Evolutionary conservation across 2,797 vertebrate genomes (phyloP).

Genomic region (Poeciliopsis gracilis): DNA sequence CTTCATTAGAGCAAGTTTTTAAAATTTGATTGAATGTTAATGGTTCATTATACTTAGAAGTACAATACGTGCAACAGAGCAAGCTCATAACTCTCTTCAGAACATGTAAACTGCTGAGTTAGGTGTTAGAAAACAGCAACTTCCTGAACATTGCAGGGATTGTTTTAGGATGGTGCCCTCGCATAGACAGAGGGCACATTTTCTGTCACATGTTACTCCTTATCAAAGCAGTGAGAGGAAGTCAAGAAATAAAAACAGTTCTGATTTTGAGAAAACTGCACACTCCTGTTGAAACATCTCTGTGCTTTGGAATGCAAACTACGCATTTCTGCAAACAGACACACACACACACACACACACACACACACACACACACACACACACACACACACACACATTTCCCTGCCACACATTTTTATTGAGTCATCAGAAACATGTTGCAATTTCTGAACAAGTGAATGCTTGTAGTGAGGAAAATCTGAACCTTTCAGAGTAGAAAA

Average conservation of each 20-base stretch:
- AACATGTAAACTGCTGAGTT: not conserved
- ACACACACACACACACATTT: not conserved
- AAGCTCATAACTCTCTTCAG: not conserved
- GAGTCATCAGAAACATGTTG: conserved; percentile 12
- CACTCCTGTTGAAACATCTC: not conserved
- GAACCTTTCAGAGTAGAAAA: not conserved
- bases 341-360: not conserved
- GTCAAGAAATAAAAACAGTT: conserved; percentile 1
- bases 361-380: not conserved
- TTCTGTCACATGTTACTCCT: not conserved
- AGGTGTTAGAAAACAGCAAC: not conserved
- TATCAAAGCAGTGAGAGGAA: not conserved
- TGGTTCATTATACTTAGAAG: not conserved
- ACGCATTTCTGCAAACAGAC: not conserved
- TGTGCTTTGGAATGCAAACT: conserved; percentile 5
- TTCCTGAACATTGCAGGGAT: not conserved
- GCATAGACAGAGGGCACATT: not conserved
- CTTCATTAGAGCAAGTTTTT: not conserved
- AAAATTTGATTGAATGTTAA: not conserved
- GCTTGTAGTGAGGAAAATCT: not conserved
- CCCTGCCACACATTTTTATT: conserved; percentile 1
- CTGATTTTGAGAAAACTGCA: conserved; percentile 14
- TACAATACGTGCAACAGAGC: not conserved
- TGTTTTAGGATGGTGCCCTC: not conserved
- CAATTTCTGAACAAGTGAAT: conserved; percentile 19